A percentile compares a stretch with the other conserved stretches of the same genome.
Evolutionary conservation across 1,140 invertebrate genomes (phyloP).

Genomic region (Caenorhabditis tropicalis): DNA sequence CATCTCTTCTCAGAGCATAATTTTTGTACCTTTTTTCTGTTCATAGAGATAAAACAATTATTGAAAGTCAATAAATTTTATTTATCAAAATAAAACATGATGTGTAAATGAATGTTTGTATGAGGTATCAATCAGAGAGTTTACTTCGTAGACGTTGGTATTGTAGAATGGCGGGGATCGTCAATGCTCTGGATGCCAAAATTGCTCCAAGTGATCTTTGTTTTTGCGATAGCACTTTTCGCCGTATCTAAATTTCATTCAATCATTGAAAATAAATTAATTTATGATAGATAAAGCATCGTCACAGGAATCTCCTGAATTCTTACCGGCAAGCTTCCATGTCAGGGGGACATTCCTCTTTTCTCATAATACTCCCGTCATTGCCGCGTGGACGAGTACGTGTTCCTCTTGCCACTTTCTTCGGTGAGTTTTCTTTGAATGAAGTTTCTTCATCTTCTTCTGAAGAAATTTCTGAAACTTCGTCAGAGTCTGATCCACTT

Average conservation of each 20-base stretch:
- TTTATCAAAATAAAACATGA: not conserved
- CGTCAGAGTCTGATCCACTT: slow-evolving; percentile 18
- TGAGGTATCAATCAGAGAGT: too few species aligned
- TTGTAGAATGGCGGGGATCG: not conserved
- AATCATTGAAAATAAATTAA: too few species aligned
- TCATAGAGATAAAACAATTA: too few species aligned
- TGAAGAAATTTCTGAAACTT: slow-evolving; percentile 16
- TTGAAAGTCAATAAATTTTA: too few species aligned
- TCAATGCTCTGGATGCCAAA: slow-evolving; percentile 30
- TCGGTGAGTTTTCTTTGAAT: not conserved
- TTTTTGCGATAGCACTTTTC: slow-evolving; percentile 53
- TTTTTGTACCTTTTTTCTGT: too few species aligned
- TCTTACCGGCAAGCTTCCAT: slow-evolving; percentile 25
- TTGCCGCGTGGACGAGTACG: slow-evolving; percentile 24
- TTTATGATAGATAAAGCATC: too few species aligned
- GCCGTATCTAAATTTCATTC: slow-evolving; percentile 41
- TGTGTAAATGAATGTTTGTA: too few species aligned
- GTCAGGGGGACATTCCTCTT: not conserved
- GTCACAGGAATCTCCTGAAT: not conserved
- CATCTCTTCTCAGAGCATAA: not conserved
- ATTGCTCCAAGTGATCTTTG: slow-evolving; percentile 21
- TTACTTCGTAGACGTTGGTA: too few species aligned
- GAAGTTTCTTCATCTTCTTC: not conserved
- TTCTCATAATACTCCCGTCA: not conserved
- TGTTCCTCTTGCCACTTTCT: slow-evolving; percentile 14